Evolutionary conservation across 1,140 invertebrate genomes (phyloP).

Genomic region (Epicauta chinensis): DNA sequence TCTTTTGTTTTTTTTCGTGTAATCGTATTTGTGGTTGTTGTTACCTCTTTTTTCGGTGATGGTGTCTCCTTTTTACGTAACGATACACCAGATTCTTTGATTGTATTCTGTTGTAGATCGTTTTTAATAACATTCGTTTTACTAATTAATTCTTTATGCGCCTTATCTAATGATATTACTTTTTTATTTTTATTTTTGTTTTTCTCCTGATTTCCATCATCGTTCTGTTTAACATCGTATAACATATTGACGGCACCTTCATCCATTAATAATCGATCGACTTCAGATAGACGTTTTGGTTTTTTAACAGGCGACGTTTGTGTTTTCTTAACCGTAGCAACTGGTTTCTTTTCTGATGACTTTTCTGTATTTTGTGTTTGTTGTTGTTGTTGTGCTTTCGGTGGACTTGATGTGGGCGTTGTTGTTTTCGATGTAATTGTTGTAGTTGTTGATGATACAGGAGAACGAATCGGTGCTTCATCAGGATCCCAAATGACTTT

Average conservation of each 20-base stretch:
- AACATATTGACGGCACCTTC: slow-evolving; percentile 81
- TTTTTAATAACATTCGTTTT: slow-evolving; percentile 45
- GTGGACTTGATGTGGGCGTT: not conserved
- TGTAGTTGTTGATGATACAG: too few species aligned
- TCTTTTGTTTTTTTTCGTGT: slow-evolving; percentile 47
- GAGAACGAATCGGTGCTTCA: too few species aligned
- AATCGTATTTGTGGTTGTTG: too few species aligned
- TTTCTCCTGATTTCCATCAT: slow-evolving; percentile 25
- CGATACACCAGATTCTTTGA: slow-evolving; percentile 27
- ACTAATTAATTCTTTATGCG: slow-evolving; percentile 48
- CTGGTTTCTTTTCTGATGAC: slow-evolving; percentile 3
- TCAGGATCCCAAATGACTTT: slow-evolving; percentile 65
- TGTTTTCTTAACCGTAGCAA: not conserved
- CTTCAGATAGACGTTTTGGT: slow-evolving; percentile 56
- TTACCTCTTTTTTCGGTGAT: slow-evolving; percentile 35
- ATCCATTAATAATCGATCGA: slow-evolving; percentile 71
- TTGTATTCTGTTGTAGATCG: slow-evolving; percentile 35
- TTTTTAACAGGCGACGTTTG: slow-evolving; percentile 12
- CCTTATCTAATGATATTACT: slow-evolving; percentile 46
- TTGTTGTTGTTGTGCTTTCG: too few species aligned
- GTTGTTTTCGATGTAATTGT: slow-evolving; percentile 5
- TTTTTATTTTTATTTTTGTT: slow-evolving; percentile 38
- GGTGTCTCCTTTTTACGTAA: slow-evolving; percentile 36
- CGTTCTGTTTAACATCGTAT: slow-evolving; percentile 62
- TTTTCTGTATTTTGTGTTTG: slow-evolving; percentile 1